A percentile compares a stretch with the other conserved stretches of the same genome.
These are phyloP conservation scores for Gryllus longicercus DNA, from an alignment of 2,888 invertebrate genomes.

Conservation along the genomic window DNA sequence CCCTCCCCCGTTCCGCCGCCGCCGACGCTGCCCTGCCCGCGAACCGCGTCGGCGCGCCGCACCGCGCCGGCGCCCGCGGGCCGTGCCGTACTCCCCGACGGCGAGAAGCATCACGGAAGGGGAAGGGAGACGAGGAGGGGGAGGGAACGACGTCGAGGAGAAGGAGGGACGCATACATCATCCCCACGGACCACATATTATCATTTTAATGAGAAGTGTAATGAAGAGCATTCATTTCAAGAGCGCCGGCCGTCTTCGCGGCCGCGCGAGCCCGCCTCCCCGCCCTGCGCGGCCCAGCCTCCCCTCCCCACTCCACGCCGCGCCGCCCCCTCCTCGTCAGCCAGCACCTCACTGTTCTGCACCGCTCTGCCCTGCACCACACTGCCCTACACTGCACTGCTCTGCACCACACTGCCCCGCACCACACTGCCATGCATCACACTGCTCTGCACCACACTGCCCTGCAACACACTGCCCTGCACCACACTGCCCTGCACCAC, in stretches of 20 bases:
- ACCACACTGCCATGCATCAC: no score
- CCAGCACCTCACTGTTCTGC: background rate
- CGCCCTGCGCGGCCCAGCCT: background rate
- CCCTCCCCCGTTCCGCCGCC: no score
- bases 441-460: no score
- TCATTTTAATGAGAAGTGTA: conserved; percentile 17
- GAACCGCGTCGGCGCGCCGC: no score
- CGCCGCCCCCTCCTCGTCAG: background rate
- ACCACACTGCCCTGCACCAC: no score
- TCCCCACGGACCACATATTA: conserved; percentile 17
- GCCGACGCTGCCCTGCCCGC: no score
- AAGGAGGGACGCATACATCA: background rate
- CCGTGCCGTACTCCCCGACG: background rate
- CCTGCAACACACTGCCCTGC: no score
- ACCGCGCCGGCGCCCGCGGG: background rate
- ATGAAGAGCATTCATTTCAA: conserved; percentile 1
- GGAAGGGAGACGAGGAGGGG: background rate
- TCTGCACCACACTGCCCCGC: no score
- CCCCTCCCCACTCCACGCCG: background rate
- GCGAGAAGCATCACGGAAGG: background rate
- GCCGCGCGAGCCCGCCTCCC: background rate
- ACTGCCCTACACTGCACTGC: no score
- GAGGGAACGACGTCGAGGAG: background rate
- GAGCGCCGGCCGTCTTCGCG: background rate
- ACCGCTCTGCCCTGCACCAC: no score